Evolutionary conservation across 2,113 vertebrate genomes (phyloP).

Genomic region (Pelecanus crispus): DNA sequence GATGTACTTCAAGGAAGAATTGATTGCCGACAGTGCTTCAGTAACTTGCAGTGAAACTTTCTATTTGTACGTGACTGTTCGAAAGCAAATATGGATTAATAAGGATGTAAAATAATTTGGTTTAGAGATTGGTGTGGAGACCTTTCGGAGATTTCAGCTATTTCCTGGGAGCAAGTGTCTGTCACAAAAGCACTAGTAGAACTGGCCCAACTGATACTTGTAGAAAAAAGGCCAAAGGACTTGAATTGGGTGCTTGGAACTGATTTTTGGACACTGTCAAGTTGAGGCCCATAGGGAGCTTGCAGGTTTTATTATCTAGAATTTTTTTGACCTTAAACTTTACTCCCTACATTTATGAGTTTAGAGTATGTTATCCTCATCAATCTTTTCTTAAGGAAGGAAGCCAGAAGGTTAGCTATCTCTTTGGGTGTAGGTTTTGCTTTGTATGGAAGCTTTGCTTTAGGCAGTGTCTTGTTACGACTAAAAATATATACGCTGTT

Average conservation of each 20-base stretch:
- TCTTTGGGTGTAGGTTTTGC: not conserved
- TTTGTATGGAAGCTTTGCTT: not conserved
- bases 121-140: not conserved
- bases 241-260: not conserved
- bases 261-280: not conserved
- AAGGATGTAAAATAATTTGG: not conserved
- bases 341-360: not conserved
- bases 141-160: not conserved
- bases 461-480: not conserved
- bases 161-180: not conserved
- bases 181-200: not conserved
- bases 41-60: not conserved
- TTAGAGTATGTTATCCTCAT: not conserved
- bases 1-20: not conserved
- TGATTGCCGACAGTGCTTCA: not conserved
- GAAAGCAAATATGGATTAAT: not conserved
- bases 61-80: not conserved
- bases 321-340: not conserved
- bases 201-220: not conserved
- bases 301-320: not conserved
- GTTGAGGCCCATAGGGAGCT: not conserved
- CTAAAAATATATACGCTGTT: not conserved
- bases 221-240: not conserved
- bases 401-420: not conserved
- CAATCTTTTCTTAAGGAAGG: not conserved